Evolutionary conservation across 1,140 invertebrate species (phyloP).

Genomic region (Stegodyphus dumicola): DNA sequence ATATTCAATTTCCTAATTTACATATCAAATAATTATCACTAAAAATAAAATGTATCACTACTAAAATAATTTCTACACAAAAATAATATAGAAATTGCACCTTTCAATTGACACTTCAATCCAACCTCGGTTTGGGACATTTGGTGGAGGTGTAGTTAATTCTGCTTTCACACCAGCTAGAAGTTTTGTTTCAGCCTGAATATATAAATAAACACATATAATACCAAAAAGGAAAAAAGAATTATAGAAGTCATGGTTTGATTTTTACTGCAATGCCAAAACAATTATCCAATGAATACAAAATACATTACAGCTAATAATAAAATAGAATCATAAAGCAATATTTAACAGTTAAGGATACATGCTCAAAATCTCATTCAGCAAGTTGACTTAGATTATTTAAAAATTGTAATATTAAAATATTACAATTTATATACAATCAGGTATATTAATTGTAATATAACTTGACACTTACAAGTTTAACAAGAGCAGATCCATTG

Average conservation of each 20-base stretch:
- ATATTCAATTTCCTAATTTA: too few relatives aligned
- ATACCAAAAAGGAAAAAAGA: neutral
- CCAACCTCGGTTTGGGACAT: conserved; percentile 83
- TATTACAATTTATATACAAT: too few relatives aligned
- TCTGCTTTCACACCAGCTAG: conserved; percentile 94
- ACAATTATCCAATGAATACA: neutral
- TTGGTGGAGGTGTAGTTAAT: conserved; percentile 81
- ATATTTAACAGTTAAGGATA: neutral
- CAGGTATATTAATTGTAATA: neutral
- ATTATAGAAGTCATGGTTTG: neutral
- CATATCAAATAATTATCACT: too few relatives aligned
- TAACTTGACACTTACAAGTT: conserved; percentile 71
- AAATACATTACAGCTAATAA: neutral
- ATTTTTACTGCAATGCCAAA: neutral
- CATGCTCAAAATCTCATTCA: too few relatives aligned
- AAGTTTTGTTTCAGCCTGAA: conserved; percentile 86
- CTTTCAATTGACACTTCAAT: conserved; percentile 97
- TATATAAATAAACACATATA: neutral
- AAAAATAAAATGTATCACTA: too few relatives aligned
- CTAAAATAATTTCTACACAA: too few relatives aligned
- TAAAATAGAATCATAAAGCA: neutral
- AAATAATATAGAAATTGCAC: conserved; percentile 69
- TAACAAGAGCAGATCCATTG: conserved; percentile 87
- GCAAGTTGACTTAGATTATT: too few relatives aligned
- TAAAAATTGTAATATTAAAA: neutral